phyloP scores from a whole-genome alignment of 2,888 invertebrate genomes.

The Oxyscelio sp. region DNA sequence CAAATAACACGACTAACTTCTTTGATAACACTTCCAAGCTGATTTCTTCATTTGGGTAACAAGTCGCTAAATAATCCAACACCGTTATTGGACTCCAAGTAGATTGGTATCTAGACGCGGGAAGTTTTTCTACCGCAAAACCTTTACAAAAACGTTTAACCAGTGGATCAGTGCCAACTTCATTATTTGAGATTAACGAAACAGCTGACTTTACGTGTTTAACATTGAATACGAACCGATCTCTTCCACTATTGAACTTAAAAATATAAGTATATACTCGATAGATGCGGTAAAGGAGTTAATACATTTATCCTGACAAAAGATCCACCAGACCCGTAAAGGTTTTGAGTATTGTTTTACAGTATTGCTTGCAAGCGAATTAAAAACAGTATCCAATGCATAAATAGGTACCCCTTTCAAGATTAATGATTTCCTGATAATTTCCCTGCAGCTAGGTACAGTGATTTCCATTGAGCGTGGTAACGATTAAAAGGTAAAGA shows the following conservation, averaged over 20 bases:
- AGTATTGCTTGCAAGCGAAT: not conserved
- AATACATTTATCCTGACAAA: not conserved
- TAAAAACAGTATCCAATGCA: not conserved
- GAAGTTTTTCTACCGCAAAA: not conserved
- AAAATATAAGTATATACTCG: not conserved
- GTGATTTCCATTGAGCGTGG: not conserved
- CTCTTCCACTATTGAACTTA: not conserved
- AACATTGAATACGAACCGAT: slow-evolving; percentile 7
- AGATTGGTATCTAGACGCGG: not conserved
- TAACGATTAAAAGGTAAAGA: not conserved
- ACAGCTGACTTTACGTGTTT: slow-evolving; percentile 3
- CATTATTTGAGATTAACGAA: not conserved
- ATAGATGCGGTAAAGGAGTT: not conserved
- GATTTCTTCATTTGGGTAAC: not conserved
- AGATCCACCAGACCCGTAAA: not conserved
- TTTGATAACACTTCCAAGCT: not conserved
- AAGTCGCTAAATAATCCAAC: not conserved
- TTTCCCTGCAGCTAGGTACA: not conserved
- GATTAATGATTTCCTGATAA: slow-evolving; percentile 5
- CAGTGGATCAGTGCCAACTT: not conserved
- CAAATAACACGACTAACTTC: not conserved
- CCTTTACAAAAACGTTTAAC: slow-evolving; percentile 8
- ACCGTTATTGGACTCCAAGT: slow-evolving; percentile 1
- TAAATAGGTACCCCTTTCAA: not conserved
- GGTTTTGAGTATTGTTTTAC: not conserved